These are phyloP conservation scores for Takifugu ocellatus DNA, from an alignment of 2,797 vertebrate species.

Conservation along the genomic window DNA sequence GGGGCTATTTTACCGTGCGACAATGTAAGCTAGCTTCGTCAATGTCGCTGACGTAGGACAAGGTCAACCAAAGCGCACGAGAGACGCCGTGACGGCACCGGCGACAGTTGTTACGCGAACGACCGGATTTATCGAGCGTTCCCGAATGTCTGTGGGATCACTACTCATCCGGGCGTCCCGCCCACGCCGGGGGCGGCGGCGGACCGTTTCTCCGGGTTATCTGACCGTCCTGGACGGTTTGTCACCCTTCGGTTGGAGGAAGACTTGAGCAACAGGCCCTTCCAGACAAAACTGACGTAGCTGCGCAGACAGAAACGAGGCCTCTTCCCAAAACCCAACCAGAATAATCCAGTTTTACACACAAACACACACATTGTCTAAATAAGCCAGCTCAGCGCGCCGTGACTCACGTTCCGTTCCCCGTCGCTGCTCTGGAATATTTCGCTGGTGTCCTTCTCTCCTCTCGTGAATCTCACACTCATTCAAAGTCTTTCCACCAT, in stretches of 20 bases:
- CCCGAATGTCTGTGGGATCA: no score
- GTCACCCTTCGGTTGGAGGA: constrained; percentile 41
- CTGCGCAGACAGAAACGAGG: constrained; percentile 57
- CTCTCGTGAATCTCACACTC: constrained; percentile 66
- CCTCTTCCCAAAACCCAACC: constrained; percentile 69
- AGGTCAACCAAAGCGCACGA: no score
- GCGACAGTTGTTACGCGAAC: no score
- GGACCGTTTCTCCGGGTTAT: no score
- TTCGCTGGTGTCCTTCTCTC: constrained; percentile 43
- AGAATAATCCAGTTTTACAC: constrained; percentile 58
- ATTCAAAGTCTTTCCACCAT: constrained; percentile 70
- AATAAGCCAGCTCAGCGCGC: constrained; percentile 63
- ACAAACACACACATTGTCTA: constrained; percentile 54
- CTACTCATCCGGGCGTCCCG: no score
- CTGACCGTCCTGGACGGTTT: not conserved
- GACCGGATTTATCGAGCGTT: no score
- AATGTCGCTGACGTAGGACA: no score
- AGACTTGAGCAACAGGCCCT: constrained; percentile 33
- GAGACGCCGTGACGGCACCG: no score
- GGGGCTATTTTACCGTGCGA: no score
- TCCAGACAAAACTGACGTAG: constrained; percentile 42
- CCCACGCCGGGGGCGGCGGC: no score
- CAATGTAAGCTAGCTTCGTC: no score
- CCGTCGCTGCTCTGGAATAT: constrained; percentile 60
- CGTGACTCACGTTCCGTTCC: constrained; percentile 68